Evolutionary conservation across 2,797 vertebrate species (phyloP).

Genomic region (Coreius guichenoti): DNA sequence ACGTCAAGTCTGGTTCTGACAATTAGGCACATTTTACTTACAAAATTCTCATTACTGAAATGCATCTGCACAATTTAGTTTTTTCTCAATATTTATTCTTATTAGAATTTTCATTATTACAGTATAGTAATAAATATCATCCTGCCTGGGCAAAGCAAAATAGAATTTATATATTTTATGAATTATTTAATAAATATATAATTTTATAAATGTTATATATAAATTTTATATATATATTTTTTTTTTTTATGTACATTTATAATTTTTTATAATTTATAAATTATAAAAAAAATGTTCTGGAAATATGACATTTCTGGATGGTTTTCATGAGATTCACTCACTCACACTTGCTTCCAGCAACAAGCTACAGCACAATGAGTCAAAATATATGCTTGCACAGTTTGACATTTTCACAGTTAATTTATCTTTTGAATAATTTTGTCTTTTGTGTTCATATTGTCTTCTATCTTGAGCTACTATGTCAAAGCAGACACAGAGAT

Average conservation of each 20-base stretch:
- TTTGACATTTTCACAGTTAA: slow-evolving; percentile 36
- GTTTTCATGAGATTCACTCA: background rate
- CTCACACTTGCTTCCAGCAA: background rate
- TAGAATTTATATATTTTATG: background rate
- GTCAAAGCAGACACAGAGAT: slow-evolving; percentile 41
- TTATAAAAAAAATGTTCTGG: too few species aligned
- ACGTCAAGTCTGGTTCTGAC: background rate
- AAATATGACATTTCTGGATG: background rate
- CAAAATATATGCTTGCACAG: slow-evolving; percentile 38
- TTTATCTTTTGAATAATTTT: slow-evolving; percentile 45
- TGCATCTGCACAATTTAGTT: background rate
- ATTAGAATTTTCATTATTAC: background rate
- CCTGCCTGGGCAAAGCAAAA: background rate
- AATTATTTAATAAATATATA: background rate
- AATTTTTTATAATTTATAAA: too few species aligned
- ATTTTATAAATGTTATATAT: background rate
- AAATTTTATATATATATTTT: too few species aligned
- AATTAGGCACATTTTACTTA: background rate
- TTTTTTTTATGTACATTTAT: too few species aligned
- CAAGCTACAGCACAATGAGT: slow-evolving; percentile 16
- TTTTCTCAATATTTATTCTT: background rate
- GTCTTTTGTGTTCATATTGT: slow-evolving; percentile 56
- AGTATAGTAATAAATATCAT: background rate
- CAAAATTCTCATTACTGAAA: background rate
- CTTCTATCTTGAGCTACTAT: slow-evolving; percentile 40